Evolutionary conservation across 1,140 invertebrate species (phyloP), one percentile per base, ranked within the genome.

Genomic region (Dendrolimus kikuchii): DNA sequence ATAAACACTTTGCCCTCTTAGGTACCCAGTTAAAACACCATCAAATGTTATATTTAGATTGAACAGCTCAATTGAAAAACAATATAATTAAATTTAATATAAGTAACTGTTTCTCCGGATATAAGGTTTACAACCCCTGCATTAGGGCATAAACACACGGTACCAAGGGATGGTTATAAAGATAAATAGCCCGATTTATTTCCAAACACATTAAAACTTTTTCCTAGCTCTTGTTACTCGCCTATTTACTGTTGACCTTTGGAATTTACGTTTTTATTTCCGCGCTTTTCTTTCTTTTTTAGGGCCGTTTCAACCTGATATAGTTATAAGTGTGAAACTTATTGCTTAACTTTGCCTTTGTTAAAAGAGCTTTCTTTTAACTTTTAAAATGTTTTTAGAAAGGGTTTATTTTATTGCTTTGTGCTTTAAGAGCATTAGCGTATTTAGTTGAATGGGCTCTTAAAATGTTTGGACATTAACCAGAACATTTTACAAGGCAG

Each of bases 141-240:
- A 46, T 53, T 53, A 49, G 23, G 41, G 38, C 42, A 50, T 44
- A 48, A 44, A 57, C 50, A 41, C 9, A 46, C 46, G 23, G 46
- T 60, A 66, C 62, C 52, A 53, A 51, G 57, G 64, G 68, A 57
- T 59, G 59, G 64, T 66, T 80, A 78, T 76, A 72, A 77, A 74
- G 77, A 78, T 68, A 79, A 82, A 82, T 74, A 69, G 64, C 53
- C 52, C 73, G 70, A 74, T 78, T 81, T 81, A 81, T 81, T 77
- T 71, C 68, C 55, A 59, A 74, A 71, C 66, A 57, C 72, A 74
- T 81, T 77, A 81, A 81, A 81, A 78, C 66, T 78, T 72, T 60
- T 68, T 61, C 55, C 49, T 55, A 60, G 60, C 57, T 65, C 51
- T 47, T 47, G 46, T 59, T 53, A 53, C 56, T 63, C 57, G 59